Percentiles rank a stretch among this genome's conserved stretches.
These are phyloP conservation scores for Drosophila serrata DNA, from an alignment of 1,140 invertebrate species.

Conservation along the genomic window DNA sequence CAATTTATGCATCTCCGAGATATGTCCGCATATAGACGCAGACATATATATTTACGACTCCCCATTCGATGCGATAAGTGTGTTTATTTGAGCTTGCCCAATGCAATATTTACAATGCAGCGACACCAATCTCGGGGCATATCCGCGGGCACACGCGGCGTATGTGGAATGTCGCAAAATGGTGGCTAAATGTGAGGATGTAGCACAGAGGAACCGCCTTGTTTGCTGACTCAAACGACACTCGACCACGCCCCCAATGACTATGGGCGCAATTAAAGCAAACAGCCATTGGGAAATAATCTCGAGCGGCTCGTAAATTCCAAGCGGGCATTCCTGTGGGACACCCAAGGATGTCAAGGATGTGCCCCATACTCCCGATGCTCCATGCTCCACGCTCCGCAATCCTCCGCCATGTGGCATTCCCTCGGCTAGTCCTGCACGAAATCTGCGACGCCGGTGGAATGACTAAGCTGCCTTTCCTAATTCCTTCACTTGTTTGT, in stretches of 20 bases:
- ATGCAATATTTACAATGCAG: slow-evolving; percentile 71
- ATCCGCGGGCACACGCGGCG: slow-evolving; percentile 38
- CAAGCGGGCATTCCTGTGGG: slow-evolving; percentile 72
- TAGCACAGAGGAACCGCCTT: slow-evolving; percentile 3
- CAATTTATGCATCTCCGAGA: slow-evolving; percentile 68
- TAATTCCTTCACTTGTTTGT: slow-evolving; percentile 60
- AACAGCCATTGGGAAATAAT: slow-evolving; percentile 74
- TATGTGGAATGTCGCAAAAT: slow-evolving; percentile 58
- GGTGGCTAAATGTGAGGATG: neutral
- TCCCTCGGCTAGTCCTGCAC: slow-evolving; percentile 56
- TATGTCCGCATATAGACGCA: slow-evolving; percentile 24
- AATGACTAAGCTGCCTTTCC: slow-evolving; percentile 78
- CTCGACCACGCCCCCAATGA: slow-evolving; percentile 53
- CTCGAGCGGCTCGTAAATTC: slow-evolving; percentile 79
- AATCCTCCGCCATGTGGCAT: slow-evolving; percentile 1
- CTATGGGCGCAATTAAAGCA: slow-evolving; percentile 74
- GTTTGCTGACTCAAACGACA: slow-evolving; percentile 71
- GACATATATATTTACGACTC: slow-evolving; percentile 70
- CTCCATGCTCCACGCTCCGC: neutral
- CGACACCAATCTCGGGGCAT: slow-evolving; percentile 64
- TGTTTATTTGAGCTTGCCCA: slow-evolving; percentile 72
- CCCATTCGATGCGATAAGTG: slow-evolving; percentile 67
- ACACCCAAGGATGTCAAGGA: slow-evolving; percentile 42
- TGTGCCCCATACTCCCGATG: slow-evolving; percentile 3
- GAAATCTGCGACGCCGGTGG: slow-evolving; percentile 71